Evolutionary conservation across 2,888 invertebrate genomes (phyloP), one percentile per base, ranked within the genome.

Genomic region (Agrochola circellaris): DNA sequence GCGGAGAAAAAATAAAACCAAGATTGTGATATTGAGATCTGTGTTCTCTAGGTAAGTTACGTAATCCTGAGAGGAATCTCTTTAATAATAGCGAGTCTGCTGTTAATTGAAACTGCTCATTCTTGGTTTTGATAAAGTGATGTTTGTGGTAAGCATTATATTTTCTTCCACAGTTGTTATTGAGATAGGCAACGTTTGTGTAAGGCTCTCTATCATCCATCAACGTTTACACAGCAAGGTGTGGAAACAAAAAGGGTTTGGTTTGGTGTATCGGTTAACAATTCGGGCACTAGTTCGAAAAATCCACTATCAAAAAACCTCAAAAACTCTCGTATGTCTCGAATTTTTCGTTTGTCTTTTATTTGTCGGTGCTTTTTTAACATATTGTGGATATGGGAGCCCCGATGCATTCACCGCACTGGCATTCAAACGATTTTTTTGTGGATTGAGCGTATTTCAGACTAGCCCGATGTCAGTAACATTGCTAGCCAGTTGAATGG

Each of bases 341-440:
- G 13, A 65, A 38, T 81, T 74, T 73, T 72, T 54, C 30, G 23
- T 51, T 76, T 54, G n/a, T 38, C 13, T 70, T 64, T 81, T 77
- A 76, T 82, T 85, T 83, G 69, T 38, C 26, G 61, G 61, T 56
- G 54, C 45, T 75, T 86, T 82, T 83, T 82, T 85, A 77, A 85
- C 83, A 77, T 74, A 85, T 85, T 77, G 85, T 82, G 73, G 77
- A 82, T 82, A 85, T 74, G 71, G 61, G 73, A 79, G 67, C 66
- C 61, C 56, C 68, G 30, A 61, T 81, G 67, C 45, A 56, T 70
- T 81, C 70, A 56, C 70, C 54, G 73, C 67, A 67, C 54, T 56
- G 62, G 54, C 48, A 82, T 81, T 71, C 34, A 81, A 71, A 64
- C 17, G 30, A 0, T 62, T 70, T 84, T 84, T 75, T 74, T 51